These are phyloP conservation scores for Leptobrachium ailaonicum DNA, from an alignment of 2,113 vertebrate genomes.

Conservation along the genomic window DNA sequence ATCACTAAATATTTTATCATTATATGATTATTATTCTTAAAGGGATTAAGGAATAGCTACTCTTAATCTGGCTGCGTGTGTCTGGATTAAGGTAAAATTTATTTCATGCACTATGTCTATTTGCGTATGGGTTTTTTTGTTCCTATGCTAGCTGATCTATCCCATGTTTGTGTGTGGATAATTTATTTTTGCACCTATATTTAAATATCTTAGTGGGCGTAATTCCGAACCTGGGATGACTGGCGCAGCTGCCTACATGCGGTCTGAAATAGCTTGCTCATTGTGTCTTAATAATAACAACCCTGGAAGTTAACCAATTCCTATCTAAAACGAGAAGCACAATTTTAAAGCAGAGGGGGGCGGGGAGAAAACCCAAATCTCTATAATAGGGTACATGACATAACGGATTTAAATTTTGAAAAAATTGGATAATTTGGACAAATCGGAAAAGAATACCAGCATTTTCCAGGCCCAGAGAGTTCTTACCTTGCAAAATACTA, in stretches of 20 bases:
- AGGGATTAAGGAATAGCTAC: too few relatives aligned
- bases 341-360: too few relatives aligned
- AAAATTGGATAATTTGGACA: too few relatives aligned
- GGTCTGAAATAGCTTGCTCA: slow-evolving; percentile 70
- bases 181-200: slow-evolving; percentile 69
- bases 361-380: too few relatives aligned
- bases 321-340: neutral
- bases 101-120: neutral
- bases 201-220: slow-evolving; percentile 67
- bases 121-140: neutral
- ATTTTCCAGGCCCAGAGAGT: too few relatives aligned
- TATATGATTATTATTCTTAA: too few relatives aligned
- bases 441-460: too few relatives aligned
- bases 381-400: too few relatives aligned
- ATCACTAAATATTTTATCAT: too few relatives aligned
- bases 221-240: slow-evolving; percentile 71
- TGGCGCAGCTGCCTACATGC: slow-evolving; percentile 65
- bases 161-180: slow-evolving; percentile 65
- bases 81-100: neutral
- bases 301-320: slow-evolving; percentile 43
- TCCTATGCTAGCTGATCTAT: neutral
- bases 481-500: too few relatives aligned
- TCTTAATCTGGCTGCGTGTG: too few relatives aligned
- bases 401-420: too few relatives aligned
- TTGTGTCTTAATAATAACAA: slow-evolving; percentile 69